These are phyloP conservation scores for Poeciliopsis turrubarensis DNA, from an alignment of 2,113 vertebrate genomes.

Conservation along the genomic window DNA sequence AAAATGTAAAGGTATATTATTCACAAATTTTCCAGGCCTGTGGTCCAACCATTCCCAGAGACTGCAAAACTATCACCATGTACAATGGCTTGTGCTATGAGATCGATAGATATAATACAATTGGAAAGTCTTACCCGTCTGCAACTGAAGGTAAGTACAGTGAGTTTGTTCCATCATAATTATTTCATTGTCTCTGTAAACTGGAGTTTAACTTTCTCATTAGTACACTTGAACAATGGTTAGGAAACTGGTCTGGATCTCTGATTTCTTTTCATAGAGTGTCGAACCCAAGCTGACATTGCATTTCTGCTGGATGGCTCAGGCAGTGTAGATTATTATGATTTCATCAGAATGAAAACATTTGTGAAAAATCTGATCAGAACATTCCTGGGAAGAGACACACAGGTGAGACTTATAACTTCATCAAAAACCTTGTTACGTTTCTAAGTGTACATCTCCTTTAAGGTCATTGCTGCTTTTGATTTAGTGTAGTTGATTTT, in stretches of 20 bases:
- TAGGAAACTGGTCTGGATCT: neutral
- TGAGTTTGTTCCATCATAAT: no score
- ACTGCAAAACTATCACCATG: constrained; percentile 71
- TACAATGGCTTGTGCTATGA: constrained; percentile 73
- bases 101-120: neutral
- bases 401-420: constrained; percentile 41
- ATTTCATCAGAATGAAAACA: constrained; percentile 56
- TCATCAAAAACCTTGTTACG: neutral
- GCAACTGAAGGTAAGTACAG: neutral
- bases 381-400: constrained; percentile 23
- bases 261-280: constrained; percentile 58
- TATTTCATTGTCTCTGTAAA: neutral
- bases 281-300: constrained; percentile 62
- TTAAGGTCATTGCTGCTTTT: neutral
- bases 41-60: constrained; percentile 78
- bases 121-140: neutral
- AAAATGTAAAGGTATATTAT: neutral
- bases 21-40: constrained; percentile 62
- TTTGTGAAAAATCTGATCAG: constrained; percentile 67
- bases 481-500: neutral
- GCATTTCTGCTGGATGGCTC: constrained; percentile 79
- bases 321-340: fast-evolving
- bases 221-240: no score
- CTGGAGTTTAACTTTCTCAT: neutral
- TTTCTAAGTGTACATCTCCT: neutral